A percentile compares a stretch with the other conserved stretches of the same genome.
phyloP scores from a whole-genome alignment of 2,113 vertebrate species.

The Muscicapa adusta region DNA sequence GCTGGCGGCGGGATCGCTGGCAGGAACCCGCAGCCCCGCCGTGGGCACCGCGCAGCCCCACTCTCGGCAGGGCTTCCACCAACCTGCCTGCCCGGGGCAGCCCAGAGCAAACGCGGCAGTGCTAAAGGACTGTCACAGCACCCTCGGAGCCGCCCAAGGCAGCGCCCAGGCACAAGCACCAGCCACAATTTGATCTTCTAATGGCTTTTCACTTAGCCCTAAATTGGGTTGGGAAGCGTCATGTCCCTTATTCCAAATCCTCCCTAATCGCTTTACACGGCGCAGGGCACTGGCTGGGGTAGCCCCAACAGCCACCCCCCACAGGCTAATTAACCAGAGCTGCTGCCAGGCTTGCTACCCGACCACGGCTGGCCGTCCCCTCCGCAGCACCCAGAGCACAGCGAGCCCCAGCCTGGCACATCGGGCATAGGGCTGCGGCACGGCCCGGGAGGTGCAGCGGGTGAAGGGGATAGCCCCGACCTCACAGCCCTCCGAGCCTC shows the following conservation, averaged over 20 bases:
- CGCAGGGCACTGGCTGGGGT: neutral
- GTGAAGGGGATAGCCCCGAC: neutral
- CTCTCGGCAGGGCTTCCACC: neutral
- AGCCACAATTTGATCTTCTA: neutral
- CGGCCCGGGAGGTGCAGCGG: neutral
- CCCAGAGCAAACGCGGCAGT: neutral
- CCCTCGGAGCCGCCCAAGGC: neutral
- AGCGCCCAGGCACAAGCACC: neutral
- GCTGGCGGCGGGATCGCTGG: conserved; percentile 47
- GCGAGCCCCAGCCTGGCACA: neutral
- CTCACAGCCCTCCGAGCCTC: neutral
- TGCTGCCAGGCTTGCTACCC: neutral
- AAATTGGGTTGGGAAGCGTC: conserved; percentile 17
- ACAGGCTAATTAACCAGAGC: neutral
- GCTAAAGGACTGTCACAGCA: neutral
- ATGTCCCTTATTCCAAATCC: conserved; percentile 19
- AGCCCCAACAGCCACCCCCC: neutral
- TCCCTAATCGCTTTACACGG: neutral
- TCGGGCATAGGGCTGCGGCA: neutral
- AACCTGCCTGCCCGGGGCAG: neutral
- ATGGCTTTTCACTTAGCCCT: conserved; percentile 21
- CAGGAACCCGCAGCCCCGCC: conserved; percentile 58
- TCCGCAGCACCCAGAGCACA: neutral
- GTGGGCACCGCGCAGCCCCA: neutral
- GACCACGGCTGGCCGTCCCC: neutral